Percentiles rank a stretch among this genome's conserved stretches.
Conservation (phyloP, 2,113 vertebrate species). For the Paracanthobrama guichenoti region DNA sequence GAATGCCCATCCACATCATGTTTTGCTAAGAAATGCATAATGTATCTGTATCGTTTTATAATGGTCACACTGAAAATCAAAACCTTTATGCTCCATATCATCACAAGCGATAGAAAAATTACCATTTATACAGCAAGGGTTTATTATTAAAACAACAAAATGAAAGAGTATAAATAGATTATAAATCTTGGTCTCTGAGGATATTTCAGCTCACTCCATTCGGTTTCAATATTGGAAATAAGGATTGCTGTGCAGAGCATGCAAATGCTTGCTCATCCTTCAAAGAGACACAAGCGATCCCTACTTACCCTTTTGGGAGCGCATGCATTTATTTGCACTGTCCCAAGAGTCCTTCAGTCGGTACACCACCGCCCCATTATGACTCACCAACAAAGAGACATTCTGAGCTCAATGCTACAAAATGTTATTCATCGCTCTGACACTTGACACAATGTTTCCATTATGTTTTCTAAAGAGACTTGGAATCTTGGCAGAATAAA, state of each 20-base stretch:
- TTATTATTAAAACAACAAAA: constrained; percentile 8
- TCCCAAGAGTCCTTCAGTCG: constrained; percentile 38
- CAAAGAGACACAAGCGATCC: constrained; percentile 51
- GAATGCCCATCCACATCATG: background rate
- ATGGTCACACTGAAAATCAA: background rate
- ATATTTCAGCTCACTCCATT: background rate
- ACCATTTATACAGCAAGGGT: background rate
- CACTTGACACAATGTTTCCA: constrained; percentile 38
- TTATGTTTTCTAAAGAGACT: constrained; percentile 31
- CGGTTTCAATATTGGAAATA: constrained; percentile 26
- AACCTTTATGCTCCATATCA: background rate
- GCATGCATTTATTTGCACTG: constrained; percentile 28
- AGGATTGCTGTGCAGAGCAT: constrained; percentile 1
- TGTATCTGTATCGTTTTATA: background rate
- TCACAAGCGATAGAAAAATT: background rate
- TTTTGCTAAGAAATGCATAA: constrained; percentile 2
- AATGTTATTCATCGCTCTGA: constrained; percentile 27
- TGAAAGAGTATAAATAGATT: constrained; percentile 15
- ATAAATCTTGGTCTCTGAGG: constrained; percentile 15
- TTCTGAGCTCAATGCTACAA: constrained; percentile 22
- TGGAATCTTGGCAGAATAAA: background rate
- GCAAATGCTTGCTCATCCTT: constrained; percentile 47
- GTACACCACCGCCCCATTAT: constrained; percentile 5
- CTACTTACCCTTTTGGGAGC: constrained; percentile 29
- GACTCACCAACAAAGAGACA: constrained; percentile 44